Conservation (phyloP, 2,797 vertebrate species). For the Falco cherrug region DNA sequence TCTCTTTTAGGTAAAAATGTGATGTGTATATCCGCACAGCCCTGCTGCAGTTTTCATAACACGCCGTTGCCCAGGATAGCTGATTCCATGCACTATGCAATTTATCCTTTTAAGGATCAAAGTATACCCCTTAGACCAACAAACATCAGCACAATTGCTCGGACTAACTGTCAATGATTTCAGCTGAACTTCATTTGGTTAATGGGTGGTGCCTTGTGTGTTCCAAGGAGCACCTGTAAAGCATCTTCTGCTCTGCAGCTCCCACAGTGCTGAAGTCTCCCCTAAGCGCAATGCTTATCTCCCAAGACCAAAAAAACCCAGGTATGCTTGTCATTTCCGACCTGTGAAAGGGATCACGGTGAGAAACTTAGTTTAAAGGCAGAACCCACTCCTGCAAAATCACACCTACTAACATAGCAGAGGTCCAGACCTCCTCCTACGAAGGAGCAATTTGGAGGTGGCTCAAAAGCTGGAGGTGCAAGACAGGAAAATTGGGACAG, state of each 20-base stretch:
- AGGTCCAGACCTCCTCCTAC: neutral
- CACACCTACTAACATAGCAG: neutral
- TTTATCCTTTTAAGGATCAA: neutral
- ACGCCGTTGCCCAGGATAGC: neutral
- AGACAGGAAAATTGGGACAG: slow-evolving; percentile 1
- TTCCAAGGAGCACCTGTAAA: neutral
- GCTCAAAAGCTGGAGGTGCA: neutral
- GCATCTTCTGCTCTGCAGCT: neutral
- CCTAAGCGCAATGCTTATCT: neutral
- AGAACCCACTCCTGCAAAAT: neutral
- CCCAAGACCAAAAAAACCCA: neutral
- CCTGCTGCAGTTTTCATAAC: fast-evolving
- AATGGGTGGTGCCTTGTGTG: neutral
- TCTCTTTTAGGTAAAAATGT: neutral
- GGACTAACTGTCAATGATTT: neutral
- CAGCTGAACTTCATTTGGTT: neutral
- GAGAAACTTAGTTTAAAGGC: neutral
- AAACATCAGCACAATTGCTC: neutral
- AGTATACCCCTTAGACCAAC: neutral
- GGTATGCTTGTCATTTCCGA: neutral
- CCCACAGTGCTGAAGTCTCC: neutral
- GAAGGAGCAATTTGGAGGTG: neutral
- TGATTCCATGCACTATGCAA: neutral
- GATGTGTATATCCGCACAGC: neutral
- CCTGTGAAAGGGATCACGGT: neutral